Base-by-base conservation (phyloP, 2,113 vertebrate genomes). In the Alethe castanea region DNA sequence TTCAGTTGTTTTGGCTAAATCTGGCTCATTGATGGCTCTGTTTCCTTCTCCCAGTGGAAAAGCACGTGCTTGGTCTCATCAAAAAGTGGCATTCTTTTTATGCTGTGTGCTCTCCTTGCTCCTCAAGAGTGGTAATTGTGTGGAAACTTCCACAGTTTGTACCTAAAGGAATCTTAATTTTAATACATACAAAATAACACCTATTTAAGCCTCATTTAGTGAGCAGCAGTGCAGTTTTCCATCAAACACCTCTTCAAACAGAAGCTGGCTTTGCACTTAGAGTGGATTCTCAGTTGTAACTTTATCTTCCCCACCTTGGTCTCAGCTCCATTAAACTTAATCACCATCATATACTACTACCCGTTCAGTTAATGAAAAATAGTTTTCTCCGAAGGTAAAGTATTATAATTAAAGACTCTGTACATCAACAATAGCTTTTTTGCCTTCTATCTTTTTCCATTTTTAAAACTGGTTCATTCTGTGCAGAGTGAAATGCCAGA, bases 271-370 rank as follows among this genome's bases (percentile, higher is more conserved):
- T 97, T 95, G 61, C 85, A 72, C 77, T 86, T 86, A 64, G 19
- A 80, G 69, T 53, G 40, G 79, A 85, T 91, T 97, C 90, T 95
- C 93, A 88, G 50, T 88, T 81, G 95, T 95, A 97, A 95, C 93
- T 97, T 95, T 96, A 96, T 96, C 95, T 94, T 95, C 42, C 53
- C 88, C 72, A 82, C 61, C 64, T 85, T 92, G 77, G 86, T 91
- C 94, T 94, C 90, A 47, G 92, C 83, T 92, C 95, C 78, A 96
- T 97, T 97, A 96, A 96, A 92, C 47, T 94, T 96, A 96, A 97
- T 97, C 92, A 95, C 88, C 93, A 91, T 94, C 88, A 80, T 96
- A 96, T 92, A 95, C 83, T 88, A 54, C 94, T 94, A 94, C 86
- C 52, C 1, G 1, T 90, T 97, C 95, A 77, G 79, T 90, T 97